Evolutionary conservation across 2,113 vertebrate species (phyloP), one percentile per base, ranked within the genome.

Genomic region (Tachuris rubrigastra): DNA sequence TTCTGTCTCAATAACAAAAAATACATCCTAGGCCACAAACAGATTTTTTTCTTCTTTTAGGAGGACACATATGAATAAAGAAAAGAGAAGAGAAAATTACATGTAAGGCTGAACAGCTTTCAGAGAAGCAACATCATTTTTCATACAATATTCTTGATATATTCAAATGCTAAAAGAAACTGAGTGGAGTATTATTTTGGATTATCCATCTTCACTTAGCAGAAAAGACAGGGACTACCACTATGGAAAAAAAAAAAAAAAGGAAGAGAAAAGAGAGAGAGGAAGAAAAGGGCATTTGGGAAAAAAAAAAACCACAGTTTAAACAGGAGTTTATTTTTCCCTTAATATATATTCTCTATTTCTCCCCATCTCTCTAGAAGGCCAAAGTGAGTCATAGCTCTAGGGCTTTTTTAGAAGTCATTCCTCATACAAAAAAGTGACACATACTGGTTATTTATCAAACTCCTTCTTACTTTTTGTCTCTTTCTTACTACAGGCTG

Each of bases 51-150:
- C 11, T 85, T 87, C 83, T 79, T 83, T 87, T 63, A 75, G 33
- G 41, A 88, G 27, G 78, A 39, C 65, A 69, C 4, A 18, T 49
- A 35, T 68, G 87, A 96, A 94, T 86, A 42, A 96, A 77, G 84
- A 56, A 80, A 91, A 96, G 56, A 68, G 90, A 95, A 90, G 68
- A 92, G 81, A 79, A 97, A 97, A 93, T 89, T 93, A 87, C 84
- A 83, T 24, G 5, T 90, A 28, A 49, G 47, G 28, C 47, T 42
- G 86, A 46, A 77, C 37, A 90, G n/a, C 19, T 85, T 89, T 80
- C 49, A 35, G n/a, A 87, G 72, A 94, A 91, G 44, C 69, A 94
- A 85, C 23, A 50, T 13, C 31, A 71, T 56, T 96, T 95, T 91
- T n/a, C 31, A 55, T 77, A 47, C 13, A 42, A 39, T 58, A 46